phyloP scores from a whole-genome alignment of 2,888 invertebrate genomes.

The Parasteatoda lunata region DNA sequence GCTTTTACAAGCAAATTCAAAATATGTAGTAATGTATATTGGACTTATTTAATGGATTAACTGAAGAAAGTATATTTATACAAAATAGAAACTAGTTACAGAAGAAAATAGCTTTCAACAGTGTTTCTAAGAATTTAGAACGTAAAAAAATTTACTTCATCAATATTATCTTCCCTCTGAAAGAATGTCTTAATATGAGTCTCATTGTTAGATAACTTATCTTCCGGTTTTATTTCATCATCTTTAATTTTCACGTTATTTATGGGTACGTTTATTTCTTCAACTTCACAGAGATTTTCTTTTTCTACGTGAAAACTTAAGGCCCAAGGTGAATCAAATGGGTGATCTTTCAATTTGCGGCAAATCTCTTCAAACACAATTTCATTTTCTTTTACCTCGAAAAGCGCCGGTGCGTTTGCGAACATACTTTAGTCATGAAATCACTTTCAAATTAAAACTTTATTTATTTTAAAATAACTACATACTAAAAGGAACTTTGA shows the following conservation, averaged over 20 bases:
- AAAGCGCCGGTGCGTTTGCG: constrained; percentile 1
- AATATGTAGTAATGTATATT: no score
- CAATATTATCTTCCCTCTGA: background rate
- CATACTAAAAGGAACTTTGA: background rate
- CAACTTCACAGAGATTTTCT: constrained; percentile 3
- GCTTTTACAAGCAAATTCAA: no score
- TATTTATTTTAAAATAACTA: background rate
- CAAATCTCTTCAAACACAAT: constrained; percentile 33
- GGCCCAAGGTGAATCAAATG: constrained; percentile 51
- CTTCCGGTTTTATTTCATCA: background rate
- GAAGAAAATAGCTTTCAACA: background rate
- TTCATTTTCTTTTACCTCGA: constrained; percentile 41
- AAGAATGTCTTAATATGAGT: background rate
- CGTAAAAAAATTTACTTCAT: background rate
- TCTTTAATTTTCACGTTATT: background rate
- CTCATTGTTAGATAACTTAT: background rate
- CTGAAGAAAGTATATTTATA: no score
- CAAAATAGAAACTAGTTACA: background rate
- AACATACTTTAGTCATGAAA: constrained; percentile 10
- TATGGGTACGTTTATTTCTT: constrained; percentile 11
- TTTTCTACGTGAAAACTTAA: background rate
- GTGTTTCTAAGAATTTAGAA: background rate
- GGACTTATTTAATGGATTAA: no score
- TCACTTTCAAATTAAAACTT: background rate
- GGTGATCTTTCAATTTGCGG: constrained; percentile 24